A percentile compares a stretch with the other conserved stretches of the same genome.
Evolutionary conservation across 1,140 invertebrate genomes (phyloP).

Genomic region (Drosophila nigromelanica): DNA sequence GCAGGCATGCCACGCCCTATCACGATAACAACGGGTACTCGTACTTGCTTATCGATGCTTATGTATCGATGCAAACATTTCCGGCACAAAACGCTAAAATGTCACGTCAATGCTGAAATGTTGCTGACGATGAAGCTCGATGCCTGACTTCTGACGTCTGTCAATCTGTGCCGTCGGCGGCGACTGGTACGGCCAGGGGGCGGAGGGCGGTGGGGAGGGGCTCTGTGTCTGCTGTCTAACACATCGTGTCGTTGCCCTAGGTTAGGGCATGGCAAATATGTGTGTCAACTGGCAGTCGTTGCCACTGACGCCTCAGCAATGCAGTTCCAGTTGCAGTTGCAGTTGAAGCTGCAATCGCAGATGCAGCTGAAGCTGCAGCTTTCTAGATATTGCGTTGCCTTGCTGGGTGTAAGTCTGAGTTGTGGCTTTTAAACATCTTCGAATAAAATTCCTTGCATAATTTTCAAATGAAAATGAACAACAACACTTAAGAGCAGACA

Average conservation of each 20-base stretch:
- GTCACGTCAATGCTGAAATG: constrained; percentile 64
- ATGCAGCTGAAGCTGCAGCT: neutral
- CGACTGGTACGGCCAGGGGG: too few species aligned
- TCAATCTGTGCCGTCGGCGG: constrained; percentile 35
- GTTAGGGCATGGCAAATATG: constrained; percentile 67
- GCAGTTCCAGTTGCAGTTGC: constrained; percentile 52
- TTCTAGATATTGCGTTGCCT: constrained; percentile 13
- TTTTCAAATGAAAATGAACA: constrained; percentile 61
- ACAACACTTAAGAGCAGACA: constrained; percentile 30
- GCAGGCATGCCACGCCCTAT: constrained; percentile 16
- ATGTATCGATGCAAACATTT: constrained; percentile 78
- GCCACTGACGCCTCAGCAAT: constrained; percentile 52
- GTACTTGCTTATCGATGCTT: constrained; percentile 22
- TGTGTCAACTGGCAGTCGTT: constrained; percentile 76
- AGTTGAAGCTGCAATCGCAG: constrained; percentile 12
- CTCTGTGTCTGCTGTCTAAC: constrained; percentile 23
- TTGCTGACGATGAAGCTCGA: constrained; percentile 11
- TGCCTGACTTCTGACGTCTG: constrained; percentile 45
- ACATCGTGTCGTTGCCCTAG: constrained; percentile 61
- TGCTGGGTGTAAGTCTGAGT: constrained; percentile 21
- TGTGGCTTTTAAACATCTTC: constrained; percentile 31
- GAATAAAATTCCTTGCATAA: constrained; percentile 76
- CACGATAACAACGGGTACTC: constrained; percentile 13
- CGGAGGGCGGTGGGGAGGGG: neutral
- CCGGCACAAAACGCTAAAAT: constrained; percentile 75